phyloP scores from a whole-genome alignment of 2,888 invertebrate species.

The Drosophila mayaguana region DNA sequence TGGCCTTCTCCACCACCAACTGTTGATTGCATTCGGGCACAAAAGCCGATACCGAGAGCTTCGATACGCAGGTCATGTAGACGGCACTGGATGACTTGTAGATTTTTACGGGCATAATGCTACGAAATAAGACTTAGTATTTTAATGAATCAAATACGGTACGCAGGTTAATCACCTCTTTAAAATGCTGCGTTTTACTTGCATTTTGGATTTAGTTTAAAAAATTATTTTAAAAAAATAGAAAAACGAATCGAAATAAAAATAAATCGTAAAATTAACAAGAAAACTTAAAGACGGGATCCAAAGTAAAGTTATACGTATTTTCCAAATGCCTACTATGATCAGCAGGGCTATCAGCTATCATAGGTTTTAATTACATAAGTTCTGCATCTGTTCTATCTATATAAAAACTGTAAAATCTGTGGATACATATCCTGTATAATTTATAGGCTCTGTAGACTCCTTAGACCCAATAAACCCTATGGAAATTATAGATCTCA shows the following conservation, averaged over 20 bases:
- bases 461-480: too few species aligned
- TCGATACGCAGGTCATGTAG: conserved; percentile 31
- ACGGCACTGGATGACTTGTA: conserved; percentile 17
- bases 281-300: not conserved
- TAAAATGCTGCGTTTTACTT: not conserved
- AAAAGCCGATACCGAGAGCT: not conserved
- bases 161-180: not conserved
- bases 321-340: not conserved
- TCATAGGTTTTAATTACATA: too few species aligned
- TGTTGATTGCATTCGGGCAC: conserved; percentile 9
- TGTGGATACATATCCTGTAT: too few species aligned
- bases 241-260: not conserved
- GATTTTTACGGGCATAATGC: conserved; percentile 25
- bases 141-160: too few species aligned
- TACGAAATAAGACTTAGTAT: not conserved
- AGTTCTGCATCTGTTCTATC: too few species aligned
- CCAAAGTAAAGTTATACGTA: not conserved
- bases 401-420: too few species aligned
- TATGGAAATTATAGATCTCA: not conserved
- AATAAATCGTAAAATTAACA: too few species aligned
- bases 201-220: conserved; percentile 14
- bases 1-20: conserved; percentile 13
- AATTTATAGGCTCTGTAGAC: too few species aligned
- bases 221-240: too few species aligned
- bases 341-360: not conserved